Evolutionary conservation across 2,113 vertebrate species (phyloP).

Genomic region (Neoarius graeffei): DNA sequence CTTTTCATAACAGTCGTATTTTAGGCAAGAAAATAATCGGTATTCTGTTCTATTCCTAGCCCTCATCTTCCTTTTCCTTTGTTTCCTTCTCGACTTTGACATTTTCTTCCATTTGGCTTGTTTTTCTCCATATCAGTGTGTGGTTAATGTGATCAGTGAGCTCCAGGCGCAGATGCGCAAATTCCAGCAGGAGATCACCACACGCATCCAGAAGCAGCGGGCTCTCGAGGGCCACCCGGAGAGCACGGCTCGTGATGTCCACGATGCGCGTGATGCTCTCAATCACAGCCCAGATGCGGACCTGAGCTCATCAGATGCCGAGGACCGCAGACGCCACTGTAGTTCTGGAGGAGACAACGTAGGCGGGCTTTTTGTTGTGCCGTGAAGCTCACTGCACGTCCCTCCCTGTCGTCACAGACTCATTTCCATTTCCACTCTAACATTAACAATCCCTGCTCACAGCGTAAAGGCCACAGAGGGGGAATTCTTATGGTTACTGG

Average conservation of each 20-base stretch:
- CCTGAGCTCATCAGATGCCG: constrained; percentile 56
- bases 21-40: background rate
- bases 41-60: background rate
- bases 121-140: constrained; percentile 78
- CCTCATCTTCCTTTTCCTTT: background rate
- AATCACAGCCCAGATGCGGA: constrained; percentile 57
- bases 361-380: constrained; percentile 76
- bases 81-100: background rate
- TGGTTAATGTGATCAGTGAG: constrained; percentile 98
- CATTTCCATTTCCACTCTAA: constrained; percentile 28
- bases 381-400: constrained; percentile 62
- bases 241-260: constrained; percentile 56
- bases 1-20: background rate
- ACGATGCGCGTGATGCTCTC: constrained; percentile 53
- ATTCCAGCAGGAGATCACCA: constrained; percentile 96
- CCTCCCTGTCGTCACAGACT: background rate
- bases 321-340: constrained; percentile 67
- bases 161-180: constrained; percentile 98
- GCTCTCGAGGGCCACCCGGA: constrained; percentile 76
- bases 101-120: constrained; percentile 24
- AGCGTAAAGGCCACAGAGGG: background rate
- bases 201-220: constrained; percentile 90
- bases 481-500: constrained; percentile 23
- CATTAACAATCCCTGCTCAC: constrained; percentile 44
- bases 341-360: constrained; percentile 78